Percentiles rank a stretch among this genome's conserved stretches.
Evolutionary conservation across 2,888 invertebrate species (phyloP).

Genomic region (Mesochorus sp.): DNA sequence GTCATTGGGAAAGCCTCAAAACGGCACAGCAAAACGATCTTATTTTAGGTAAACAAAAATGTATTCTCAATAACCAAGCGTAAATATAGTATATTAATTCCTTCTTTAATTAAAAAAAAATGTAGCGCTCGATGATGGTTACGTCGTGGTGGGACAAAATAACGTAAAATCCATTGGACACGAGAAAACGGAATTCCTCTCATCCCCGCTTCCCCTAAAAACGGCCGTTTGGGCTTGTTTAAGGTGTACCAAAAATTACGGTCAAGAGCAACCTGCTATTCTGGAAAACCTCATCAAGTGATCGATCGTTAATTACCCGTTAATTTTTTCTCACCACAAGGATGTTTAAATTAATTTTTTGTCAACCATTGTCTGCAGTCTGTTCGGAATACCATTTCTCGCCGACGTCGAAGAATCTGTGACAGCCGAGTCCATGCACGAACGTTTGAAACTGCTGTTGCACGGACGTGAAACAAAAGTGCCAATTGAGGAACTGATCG

Average conservation of each 20-base stretch:
- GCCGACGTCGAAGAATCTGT: conserved; percentile 50
- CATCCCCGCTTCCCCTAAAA: conserved; percentile 59
- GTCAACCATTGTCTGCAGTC: conserved; percentile 64
- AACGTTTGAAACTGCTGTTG: conserved; percentile 26
- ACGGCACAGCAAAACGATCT: conserved; percentile 50
- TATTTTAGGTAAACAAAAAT: conserved; percentile 17
- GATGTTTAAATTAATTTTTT: too few species aligned
- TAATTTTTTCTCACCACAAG: not conserved
- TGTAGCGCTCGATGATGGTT: conserved; percentile 50
- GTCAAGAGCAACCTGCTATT: conserved; percentile 1
- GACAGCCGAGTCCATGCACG: conserved; percentile 21
- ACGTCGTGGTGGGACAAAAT: conserved; percentile 10
- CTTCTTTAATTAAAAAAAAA: not conserved
- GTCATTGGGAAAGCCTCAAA: conserved; percentile 64
- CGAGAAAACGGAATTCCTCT: conserved; percentile 8
- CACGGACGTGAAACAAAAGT: conserved; percentile 31
- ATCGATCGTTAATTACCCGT: not conserved
- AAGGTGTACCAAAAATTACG: conserved; percentile 24
- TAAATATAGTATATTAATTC: not conserved
- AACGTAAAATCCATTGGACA: not conserved
- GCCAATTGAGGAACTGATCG: conserved; percentile 36
- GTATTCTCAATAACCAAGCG: not conserved
- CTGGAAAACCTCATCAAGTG: conserved; percentile 32
- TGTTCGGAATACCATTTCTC: conserved; percentile 72
- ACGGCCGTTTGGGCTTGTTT: conserved; percentile 70